Evolutionary conservation across 2,113 vertebrate genomes (phyloP).

Genomic region (Sceloporus undulatus): DNA sequence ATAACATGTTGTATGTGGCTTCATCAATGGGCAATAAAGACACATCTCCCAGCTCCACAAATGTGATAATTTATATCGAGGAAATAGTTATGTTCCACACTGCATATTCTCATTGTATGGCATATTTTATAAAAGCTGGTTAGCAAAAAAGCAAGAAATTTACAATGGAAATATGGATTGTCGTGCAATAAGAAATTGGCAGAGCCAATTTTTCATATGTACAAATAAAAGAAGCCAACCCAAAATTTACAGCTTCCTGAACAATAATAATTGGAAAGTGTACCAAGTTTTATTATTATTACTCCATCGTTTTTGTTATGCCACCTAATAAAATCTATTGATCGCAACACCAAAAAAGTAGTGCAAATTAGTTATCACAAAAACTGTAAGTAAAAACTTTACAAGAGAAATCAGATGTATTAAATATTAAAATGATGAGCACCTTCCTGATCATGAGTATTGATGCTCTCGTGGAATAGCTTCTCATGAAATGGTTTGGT

Average conservation of each 20-base stretch:
- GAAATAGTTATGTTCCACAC: constrained; percentile 12
- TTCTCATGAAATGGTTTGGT: neutral
- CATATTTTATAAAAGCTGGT: rapidly evolving
- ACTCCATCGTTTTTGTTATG: neutral
- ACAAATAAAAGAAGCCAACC: neutral
- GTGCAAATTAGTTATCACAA: neutral
- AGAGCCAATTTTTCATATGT: no score
- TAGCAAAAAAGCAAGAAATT: neutral
- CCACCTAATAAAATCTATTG: neutral
- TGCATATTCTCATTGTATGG: neutral
- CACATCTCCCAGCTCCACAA: constrained; percentile 1
- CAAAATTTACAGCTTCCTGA: constrained; percentile 15
- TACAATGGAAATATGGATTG: neutral
- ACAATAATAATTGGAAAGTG: neutral
- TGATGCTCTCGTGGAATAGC: neutral
- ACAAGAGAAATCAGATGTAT: constrained; percentile 14
- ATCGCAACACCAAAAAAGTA: neutral
- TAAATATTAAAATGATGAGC: neutral
- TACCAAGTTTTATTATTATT: neutral
- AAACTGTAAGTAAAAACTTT: neutral
- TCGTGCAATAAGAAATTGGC: neutral
- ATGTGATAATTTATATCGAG: constrained; percentile 19
- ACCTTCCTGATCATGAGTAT: neutral
- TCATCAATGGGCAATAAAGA: neutral
- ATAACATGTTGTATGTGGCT: rapidly evolving